phyloP scores from a whole-genome alignment of 2,113 vertebrate species.

The Entosphenus tridentatus region DNA sequence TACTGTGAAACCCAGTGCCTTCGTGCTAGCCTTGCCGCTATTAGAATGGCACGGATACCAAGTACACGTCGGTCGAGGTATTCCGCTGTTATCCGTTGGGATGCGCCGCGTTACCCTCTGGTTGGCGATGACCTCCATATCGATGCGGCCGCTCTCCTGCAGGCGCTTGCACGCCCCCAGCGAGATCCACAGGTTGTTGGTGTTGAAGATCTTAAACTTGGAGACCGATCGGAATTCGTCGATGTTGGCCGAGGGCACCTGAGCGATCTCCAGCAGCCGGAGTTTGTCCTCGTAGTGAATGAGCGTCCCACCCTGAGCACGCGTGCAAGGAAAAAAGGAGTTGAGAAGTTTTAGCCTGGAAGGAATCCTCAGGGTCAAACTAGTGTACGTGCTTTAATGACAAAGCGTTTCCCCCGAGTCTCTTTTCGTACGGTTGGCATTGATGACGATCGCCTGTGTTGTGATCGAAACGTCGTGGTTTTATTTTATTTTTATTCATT shows the following conservation, averaged over 20 bases:
- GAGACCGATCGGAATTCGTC: conserved; percentile 8
- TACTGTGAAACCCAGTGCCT: no score
- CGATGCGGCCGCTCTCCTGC: background rate
- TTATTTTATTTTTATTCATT: no score
- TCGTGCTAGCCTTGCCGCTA: no score
- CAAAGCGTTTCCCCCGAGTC: no score
- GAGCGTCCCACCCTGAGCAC: conserved; percentile 7
- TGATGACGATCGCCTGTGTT: no score
- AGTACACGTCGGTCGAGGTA: no score
- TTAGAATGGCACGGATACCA: no score
- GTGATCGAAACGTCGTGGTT: no score
- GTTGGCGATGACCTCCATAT: conserved; percentile 9
- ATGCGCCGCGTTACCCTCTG: background rate
- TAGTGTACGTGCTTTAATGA: no score
- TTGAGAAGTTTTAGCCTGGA: background rate
- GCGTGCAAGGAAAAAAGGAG: background rate
- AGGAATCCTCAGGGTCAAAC: background rate
- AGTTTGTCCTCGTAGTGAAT: conserved; percentile 7
- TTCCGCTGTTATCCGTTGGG: no score
- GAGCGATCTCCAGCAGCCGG: conserved; percentile 7
- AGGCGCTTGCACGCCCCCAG: background rate
- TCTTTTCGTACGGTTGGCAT: no score
- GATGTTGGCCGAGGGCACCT: conserved; percentile 3
- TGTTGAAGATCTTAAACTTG: conserved; percentile 8
- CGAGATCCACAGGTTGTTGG: conserved; percentile 9